Base-by-base conservation (phyloP, 2,113 vertebrate species). In the Ramphastos sulfuratus region DNA sequence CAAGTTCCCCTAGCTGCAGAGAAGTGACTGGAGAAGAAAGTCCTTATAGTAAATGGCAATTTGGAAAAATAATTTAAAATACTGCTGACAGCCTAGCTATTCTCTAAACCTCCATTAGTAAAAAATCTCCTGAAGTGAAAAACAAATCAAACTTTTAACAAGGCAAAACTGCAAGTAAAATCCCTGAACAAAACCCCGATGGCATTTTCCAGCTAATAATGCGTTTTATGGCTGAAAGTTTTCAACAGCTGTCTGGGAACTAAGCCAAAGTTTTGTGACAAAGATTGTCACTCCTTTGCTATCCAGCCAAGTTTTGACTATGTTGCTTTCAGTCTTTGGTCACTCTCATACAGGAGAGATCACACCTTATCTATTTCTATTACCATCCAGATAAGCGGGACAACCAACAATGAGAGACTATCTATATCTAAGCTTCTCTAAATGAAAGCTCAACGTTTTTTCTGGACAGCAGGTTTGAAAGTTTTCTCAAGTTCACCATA, bases 101-200 rank as follows among this genome's bases (percentile, higher is more conserved):
- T 87, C 31, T 83, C 87, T 88, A 92, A 80, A 92, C 48, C 70
- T 66, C 30, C 0, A 0, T 66, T 92, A 93, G 66, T 91, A 67
- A 19, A 67, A 74, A 65, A 17, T 75, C 58, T 85, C 31, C 80
- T 54, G 33, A 76, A 1, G 2, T 85, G 78, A 81, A 95, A 95
- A 93, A 85, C 31, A 83, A 88, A 96, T 83, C 60, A 91, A 63
- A 65, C 7, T 44, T 94, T 85, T 85, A 94, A 83, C 58, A 94
- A 80, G 66, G 66, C 55, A 93, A 69, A 92, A 90, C 21, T 50
- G 60, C 58, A 75, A 76, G 63, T 27, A 77, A 80, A 89, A 80
- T 30, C 18, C 77, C 74, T 82, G 55, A 7, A 42, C 71, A 93
- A 90, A 89, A 56, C 19, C 59, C 30, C 4, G 0, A 61, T 67